These are phyloP conservation scores for Brachionus angularis DNA, from an alignment of 1,140 invertebrate genomes.

Conservation along the genomic window DNA sequence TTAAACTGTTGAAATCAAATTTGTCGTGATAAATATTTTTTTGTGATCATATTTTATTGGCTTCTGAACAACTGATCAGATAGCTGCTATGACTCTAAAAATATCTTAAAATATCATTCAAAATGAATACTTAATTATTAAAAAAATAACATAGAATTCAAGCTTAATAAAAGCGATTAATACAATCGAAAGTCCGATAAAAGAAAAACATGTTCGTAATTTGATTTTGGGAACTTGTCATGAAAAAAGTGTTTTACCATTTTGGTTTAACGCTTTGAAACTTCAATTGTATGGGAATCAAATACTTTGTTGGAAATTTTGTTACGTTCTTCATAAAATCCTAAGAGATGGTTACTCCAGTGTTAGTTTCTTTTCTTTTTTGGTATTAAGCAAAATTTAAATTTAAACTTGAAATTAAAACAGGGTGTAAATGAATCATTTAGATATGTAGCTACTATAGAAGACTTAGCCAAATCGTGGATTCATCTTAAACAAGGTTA, in stretches of 20 bases:
- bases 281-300: conserved; percentile 83
- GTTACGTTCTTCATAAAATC: conserved; percentile 91
- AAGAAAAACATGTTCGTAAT: conserved; percentile 91
- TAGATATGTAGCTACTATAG: conserved; percentile 5
- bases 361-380: conserved; percentile 61
- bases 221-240: conserved; percentile 91
- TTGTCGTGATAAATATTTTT: too few species aligned
- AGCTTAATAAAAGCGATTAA: conserved; percentile 41
- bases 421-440: conserved; percentile 16
- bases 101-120: too few species aligned
- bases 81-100: too few species aligned
- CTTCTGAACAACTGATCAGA: too few species aligned
- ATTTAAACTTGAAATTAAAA: background rate
- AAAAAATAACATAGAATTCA: too few species aligned
- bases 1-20: too few species aligned
- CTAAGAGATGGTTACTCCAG: conserved; percentile 85
- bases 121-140: too few species aligned
- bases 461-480: conserved; percentile 15
- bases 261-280: conserved; percentile 73
- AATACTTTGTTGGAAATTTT: conserved; percentile 97
- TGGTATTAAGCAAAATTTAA: too few species aligned
- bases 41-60: too few species aligned
- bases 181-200: conserved; percentile 75
- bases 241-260: conserved; percentile 78
- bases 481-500: conserved; percentile 33